These are phyloP conservation scores for Drosophila bocqueti DNA, from an alignment of 1,140 invertebrate genomes.

Conservation along the genomic window DNA sequence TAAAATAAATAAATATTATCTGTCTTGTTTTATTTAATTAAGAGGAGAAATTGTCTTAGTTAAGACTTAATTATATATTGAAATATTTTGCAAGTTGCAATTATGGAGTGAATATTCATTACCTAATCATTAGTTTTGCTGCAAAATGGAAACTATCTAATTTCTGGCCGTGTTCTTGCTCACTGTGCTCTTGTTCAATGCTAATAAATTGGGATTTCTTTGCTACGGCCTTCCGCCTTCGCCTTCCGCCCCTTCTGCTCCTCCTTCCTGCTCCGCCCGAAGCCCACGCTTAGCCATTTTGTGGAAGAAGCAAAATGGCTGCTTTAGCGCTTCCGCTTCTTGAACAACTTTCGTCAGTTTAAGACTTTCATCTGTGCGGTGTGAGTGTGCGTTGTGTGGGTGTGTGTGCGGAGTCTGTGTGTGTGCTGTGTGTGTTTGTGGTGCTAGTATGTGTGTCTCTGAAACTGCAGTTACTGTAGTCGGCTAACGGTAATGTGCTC, in stretches of 20 bases:
- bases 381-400: slow-evolving; percentile 7
- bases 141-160: not conserved
- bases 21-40: not conserved
- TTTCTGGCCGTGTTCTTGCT: not conserved
- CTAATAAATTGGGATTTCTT: slow-evolving; percentile 61
- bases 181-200: slow-evolving; percentile 28
- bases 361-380: slow-evolving; percentile 17
- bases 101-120: too few species aligned
- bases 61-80: not conserved
- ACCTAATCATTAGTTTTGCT: not conserved
- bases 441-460: not conserved
- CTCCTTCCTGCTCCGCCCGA: not conserved
- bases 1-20: not conserved
- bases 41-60: not conserved
- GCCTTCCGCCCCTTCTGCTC: not conserved
- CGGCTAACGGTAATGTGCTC: slow-evolving; percentile 58
- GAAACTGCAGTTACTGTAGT: slow-evolving; percentile 44
- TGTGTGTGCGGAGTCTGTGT: not conserved
- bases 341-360: slow-evolving; percentile 46
- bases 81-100: not conserved
- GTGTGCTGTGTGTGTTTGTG: slow-evolving; percentile 13
- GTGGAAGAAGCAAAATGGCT: slow-evolving; percentile 48
- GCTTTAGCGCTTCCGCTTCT: slow-evolving; percentile 61
- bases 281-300: slow-evolving; percentile 22
- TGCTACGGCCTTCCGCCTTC: slow-evolving; percentile 4